Base-by-base conservation (phyloP, 1,140 invertebrate species). In the Propsilocerus akamusi region DNA sequence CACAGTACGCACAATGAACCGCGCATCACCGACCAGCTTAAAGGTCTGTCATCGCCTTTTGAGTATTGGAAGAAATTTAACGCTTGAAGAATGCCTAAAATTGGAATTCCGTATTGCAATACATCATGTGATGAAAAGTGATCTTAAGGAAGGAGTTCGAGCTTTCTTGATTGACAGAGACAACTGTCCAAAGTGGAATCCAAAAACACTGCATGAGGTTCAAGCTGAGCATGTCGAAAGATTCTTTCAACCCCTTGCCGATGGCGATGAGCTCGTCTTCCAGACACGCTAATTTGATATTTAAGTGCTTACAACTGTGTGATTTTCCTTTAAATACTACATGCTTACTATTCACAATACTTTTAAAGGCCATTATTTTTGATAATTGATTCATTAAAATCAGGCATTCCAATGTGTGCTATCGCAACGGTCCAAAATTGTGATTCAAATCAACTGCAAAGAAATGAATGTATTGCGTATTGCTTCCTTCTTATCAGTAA, bases 91-190 rank as follows among this genome's bases (percentile, higher is more conserved):
- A 54, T 91, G 86, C 63, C 73, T 99, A 2, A 75, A 78, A 51
- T 91, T 95, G 77, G 96, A 99, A 68, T 94, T 85, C 60, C 74
- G 91, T 53, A 63, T 98, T 25, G 79, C 79, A 55, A 80, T 68
- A 60, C 75, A 67, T 63, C 78, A 73, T 20, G 4, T 41, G 3
- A 2, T 41, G 17, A 20, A 8, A 5, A 4, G 8, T 17, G 22
- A 41, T 20, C 17, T 41, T 41, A 20, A 8, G 17, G 22, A 20
- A 6, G 12, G 85, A 47, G 91, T 97, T 3, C 72, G 92, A 59
- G 92, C 93, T 55, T 70, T 97, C 14, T 69, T 99, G 7, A 79
- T 97, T 26, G 93, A 97, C 60, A 97, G 96, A 72, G 92, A 96
- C 64, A 80, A 92, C 55, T 85, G 77, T 46, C 93, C 96, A 4